phyloP scores from a whole-genome alignment of 2,113 vertebrate species.

The Synodontis membranacea region DNA sequence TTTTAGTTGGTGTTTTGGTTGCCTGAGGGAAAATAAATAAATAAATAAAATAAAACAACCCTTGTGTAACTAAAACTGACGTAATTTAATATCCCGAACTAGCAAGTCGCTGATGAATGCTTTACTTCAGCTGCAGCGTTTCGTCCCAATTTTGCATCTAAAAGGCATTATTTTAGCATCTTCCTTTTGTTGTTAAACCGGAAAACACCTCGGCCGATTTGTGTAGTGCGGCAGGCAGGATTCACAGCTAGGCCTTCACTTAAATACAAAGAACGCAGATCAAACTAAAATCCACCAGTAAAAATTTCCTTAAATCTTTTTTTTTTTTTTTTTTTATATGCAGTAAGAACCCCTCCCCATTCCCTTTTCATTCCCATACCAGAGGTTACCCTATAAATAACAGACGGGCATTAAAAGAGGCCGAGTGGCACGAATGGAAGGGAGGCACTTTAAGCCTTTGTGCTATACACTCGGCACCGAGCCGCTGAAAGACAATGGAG shows the following conservation, averaged over 20 bases:
- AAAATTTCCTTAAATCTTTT: background rate
- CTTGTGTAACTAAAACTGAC: no score
- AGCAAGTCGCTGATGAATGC: background rate
- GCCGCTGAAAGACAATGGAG: slow-evolving; percentile 61
- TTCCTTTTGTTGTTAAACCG: background rate
- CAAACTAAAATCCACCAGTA: background rate
- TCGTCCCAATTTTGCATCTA: background rate
- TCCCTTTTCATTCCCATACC: background rate
- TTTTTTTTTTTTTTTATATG: background rate
- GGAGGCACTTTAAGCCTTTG: slow-evolving; percentile 71
- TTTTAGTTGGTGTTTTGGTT: no score
- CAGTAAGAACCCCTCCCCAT: background rate
- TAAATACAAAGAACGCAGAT: background rate
- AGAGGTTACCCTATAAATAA: slow-evolving; percentile 27
- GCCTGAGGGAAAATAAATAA: no score
- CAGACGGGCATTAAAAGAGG: slow-evolving; percentile 44
- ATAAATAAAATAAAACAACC: no score
- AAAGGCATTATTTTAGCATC: background rate
- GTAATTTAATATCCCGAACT: no score
- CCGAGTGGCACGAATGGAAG: slow-evolving; percentile 55
- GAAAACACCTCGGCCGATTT: background rate
- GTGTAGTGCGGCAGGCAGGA: background rate
- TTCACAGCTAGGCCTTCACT: background rate
- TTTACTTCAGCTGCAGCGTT: background rate
- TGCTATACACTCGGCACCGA: slow-evolving; percentile 63